A percentile compares a stretch with the other conserved stretches of the same genome.
Conservation (phyloP, 2,113 vertebrate species). For the Rhinolophus sinicus region DNA sequence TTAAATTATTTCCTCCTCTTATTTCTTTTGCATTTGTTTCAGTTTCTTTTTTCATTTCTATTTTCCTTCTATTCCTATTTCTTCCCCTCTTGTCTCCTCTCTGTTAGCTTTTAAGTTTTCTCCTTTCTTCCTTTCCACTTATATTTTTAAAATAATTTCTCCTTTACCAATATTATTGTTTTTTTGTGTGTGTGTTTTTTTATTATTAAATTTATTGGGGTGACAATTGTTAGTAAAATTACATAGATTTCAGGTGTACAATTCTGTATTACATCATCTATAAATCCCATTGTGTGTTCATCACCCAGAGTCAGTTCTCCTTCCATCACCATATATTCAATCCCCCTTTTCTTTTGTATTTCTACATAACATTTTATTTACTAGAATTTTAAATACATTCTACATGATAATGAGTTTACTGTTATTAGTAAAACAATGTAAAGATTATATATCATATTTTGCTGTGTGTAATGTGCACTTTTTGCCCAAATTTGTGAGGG, state of each 20-base stretch:
- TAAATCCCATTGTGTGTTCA: too few relatives aligned
- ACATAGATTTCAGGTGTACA: too few relatives aligned
- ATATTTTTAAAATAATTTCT: constrained; percentile 24
- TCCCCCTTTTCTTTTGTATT: not conserved
- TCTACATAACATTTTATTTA: not conserved
- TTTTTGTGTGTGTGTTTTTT: too few relatives aligned
- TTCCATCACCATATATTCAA: too few relatives aligned
- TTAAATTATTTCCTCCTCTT: not conserved
- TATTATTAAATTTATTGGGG: too few relatives aligned
- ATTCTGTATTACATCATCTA: too few relatives aligned
- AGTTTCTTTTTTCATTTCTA: constrained; percentile 1
- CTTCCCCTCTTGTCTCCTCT: not conserved
- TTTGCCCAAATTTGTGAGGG: too few relatives aligned
- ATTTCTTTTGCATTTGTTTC: not conserved
- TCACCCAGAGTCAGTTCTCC: too few relatives aligned
- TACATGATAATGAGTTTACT: not conserved
- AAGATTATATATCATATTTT: not conserved
- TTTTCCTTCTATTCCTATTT: not conserved
- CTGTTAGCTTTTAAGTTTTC: not conserved
- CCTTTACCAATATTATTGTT: not conserved
- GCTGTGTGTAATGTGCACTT: too few relatives aligned
- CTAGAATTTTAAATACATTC: not conserved
- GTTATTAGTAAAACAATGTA: constrained; percentile 2
- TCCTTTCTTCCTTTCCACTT: not conserved
- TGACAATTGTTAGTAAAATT: too few relatives aligned